Percentiles rank a stretch among this genome's conserved stretches.
These are phyloP conservation scores for Hippocampus zosterae DNA, from an alignment of 2,113 vertebrate species.

Conservation along the genomic window DNA sequence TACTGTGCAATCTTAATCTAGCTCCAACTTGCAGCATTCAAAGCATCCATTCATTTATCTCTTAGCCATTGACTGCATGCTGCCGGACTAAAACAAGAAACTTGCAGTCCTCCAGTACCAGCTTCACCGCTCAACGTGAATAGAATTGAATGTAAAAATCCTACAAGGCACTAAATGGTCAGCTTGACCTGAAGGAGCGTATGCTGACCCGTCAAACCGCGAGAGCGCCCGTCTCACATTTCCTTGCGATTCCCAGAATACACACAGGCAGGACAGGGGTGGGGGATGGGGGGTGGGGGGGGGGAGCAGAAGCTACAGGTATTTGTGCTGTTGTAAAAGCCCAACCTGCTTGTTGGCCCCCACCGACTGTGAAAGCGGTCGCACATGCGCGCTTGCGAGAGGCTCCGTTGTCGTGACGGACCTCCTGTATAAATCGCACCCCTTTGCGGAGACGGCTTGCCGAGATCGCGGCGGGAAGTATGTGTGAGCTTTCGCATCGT, in stretches of 20 bases:
- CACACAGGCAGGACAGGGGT: neutral
- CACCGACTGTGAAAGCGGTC: constrained; percentile 45
- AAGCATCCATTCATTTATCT: too few species aligned
- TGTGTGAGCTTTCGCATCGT: constrained; percentile 4
- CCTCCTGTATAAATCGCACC: constrained; percentile 45
- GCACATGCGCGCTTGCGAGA: constrained; percentile 36
- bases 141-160: too few species aligned
- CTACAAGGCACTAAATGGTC: too few species aligned
- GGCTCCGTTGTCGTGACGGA: constrained; percentile 15
- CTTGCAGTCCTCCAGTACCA: too few species aligned
- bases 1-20: too few species aligned
- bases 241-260: neutral
- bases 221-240: neutral
- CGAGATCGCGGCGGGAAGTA: neutral
- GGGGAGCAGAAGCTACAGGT: neutral
- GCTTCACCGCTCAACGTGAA: too few species aligned
- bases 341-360: neutral
- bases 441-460: neutral
- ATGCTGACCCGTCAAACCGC: neutral
- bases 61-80: too few species aligned
- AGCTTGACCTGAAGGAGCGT: too few species aligned
- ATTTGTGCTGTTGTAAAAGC: neutral
- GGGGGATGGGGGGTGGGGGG: neutral
- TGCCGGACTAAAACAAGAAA: too few species aligned
- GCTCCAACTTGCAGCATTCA: too few species aligned